Evolutionary conservation across 2,888 invertebrate genomes (phyloP).

Genomic region (Tinea semifulvella): DNA sequence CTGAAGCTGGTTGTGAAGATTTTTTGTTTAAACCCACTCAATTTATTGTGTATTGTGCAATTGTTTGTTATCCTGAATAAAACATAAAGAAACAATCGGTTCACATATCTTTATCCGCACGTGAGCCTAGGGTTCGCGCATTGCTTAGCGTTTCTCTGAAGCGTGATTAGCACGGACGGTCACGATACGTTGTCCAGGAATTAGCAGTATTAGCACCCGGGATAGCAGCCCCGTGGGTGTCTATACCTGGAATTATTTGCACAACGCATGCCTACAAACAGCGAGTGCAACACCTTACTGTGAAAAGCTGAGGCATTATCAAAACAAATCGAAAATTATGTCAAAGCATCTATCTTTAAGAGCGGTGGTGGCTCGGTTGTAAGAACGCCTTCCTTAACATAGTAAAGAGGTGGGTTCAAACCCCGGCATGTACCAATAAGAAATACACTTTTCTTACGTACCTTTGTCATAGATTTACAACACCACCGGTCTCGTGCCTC

Average conservation of each 20-base stretch:
- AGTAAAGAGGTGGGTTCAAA: too few relatives aligned
- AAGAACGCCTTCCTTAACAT: too few relatives aligned
- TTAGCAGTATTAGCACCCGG: slow-evolving; percentile 60
- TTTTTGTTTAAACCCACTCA: too few relatives aligned
- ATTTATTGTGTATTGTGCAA: too few relatives aligned
- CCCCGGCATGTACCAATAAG: too few relatives aligned
- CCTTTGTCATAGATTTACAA: too few relatives aligned
- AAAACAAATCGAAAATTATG: not conserved
- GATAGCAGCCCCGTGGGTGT: slow-evolving; percentile 21
- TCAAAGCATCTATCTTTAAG: slow-evolving; percentile 2
- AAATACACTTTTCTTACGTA: too few relatives aligned
- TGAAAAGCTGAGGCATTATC: slow-evolving; percentile 7
- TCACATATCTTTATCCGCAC: too few relatives aligned
- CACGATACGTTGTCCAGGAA: slow-evolving; percentile 62
- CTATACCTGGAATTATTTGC: slow-evolving; percentile 14
- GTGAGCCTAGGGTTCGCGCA: slow-evolving; percentile 1
- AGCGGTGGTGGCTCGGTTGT: not conserved
- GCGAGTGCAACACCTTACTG: slow-evolving; percentile 1
- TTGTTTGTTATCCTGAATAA: too few relatives aligned
- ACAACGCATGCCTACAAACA: slow-evolving; percentile 5
- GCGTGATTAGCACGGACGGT: slow-evolving; percentile 59
- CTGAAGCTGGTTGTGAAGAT: too few relatives aligned
- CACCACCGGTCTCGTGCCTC: too few relatives aligned
- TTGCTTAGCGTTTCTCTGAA: slow-evolving; percentile 40
- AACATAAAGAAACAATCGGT: too few relatives aligned